phyloP scores from a whole-genome alignment of 1,140 invertebrate genomes.

The Andrena cerasifolii region DNA sequence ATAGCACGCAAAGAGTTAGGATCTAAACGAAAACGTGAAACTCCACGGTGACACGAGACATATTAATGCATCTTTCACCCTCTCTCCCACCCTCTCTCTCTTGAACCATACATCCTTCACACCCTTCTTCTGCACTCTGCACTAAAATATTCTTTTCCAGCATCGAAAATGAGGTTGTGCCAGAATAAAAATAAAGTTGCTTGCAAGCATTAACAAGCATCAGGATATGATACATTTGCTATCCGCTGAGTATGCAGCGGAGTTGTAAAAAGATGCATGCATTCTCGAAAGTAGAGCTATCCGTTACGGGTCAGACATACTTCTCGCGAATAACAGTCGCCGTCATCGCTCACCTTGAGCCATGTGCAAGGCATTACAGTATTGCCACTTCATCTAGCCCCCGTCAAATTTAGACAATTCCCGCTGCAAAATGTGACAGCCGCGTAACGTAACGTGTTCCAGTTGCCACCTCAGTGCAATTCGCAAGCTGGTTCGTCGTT shows the following conservation, averaged over 20 bases:
- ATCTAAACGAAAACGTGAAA: no score
- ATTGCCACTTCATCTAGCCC: conserved; percentile 4
- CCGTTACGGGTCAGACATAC: conserved; percentile 23
- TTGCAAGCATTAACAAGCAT: neutral
- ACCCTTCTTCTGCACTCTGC: no score
- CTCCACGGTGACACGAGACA: no score
- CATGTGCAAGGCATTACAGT: neutral
- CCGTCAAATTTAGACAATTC: conserved; percentile 21
- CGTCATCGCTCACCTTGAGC: conserved; percentile 9
- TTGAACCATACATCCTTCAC: no score
- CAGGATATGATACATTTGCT: neutral
- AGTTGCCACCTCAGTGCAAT: neutral
- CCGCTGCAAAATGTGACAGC: neutral
- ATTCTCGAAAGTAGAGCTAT: conserved; percentile 18
- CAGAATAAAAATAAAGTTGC: no score
- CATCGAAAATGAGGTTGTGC: no score
- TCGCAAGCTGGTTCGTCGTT: neutral
- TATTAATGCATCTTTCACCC: no score
- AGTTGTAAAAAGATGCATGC: neutral
- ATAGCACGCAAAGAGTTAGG: no score
- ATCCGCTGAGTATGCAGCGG: neutral
- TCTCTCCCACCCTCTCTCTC: no score
- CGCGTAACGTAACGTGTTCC: neutral
- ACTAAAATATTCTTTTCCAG: no score
- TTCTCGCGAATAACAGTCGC: conserved; percentile 23